phyloP scores from a whole-genome alignment of 2,113 vertebrate genomes.

The Puntigrus tetrazona region DNA sequence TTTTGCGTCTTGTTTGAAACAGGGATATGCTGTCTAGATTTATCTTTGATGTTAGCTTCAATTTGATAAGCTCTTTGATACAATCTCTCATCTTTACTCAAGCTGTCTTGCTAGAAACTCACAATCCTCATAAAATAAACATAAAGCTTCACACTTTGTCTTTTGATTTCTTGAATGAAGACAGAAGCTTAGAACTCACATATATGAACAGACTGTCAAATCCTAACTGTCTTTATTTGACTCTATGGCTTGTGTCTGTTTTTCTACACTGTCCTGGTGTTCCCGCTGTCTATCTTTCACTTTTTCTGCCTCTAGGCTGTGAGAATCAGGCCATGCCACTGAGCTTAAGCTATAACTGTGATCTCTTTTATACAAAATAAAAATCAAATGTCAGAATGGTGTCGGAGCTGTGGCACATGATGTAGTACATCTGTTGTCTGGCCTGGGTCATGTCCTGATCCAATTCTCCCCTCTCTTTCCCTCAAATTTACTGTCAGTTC shows the following conservation, averaged over 20 bases:
- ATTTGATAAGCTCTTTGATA: not conserved
- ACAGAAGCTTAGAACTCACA: not conserved
- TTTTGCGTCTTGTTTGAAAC: not conserved
- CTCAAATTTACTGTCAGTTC: not conserved
- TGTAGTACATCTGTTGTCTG: not conserved
- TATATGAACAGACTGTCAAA: not conserved
- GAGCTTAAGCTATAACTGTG: not conserved
- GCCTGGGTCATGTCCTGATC: not conserved
- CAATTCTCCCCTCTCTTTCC: not conserved
- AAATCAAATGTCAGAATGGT: not conserved
- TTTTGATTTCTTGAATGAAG: not conserved
- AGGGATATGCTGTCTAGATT: not conserved
- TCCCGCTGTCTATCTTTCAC: slow-evolving; percentile 3
- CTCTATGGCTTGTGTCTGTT: not conserved
- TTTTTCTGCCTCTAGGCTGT: slow-evolving; percentile 20
- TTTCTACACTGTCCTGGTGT: not conserved
- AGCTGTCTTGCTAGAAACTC: not conserved
- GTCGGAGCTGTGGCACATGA: not conserved
- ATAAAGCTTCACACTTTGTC: not conserved
- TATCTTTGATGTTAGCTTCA: not conserved
- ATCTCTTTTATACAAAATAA: slow-evolving; percentile 10
- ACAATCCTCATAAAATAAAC: slow-evolving; percentile 20
- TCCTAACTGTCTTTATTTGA: not conserved
- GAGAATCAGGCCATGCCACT: slow-evolving; percentile 44
- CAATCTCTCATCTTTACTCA: not conserved